A percentile compares a stretch with the other conserved stretches of the same genome.
phyloP scores from a whole-genome alignment of 2,888 invertebrate genomes.

The Diarsia dahlii region DNA sequence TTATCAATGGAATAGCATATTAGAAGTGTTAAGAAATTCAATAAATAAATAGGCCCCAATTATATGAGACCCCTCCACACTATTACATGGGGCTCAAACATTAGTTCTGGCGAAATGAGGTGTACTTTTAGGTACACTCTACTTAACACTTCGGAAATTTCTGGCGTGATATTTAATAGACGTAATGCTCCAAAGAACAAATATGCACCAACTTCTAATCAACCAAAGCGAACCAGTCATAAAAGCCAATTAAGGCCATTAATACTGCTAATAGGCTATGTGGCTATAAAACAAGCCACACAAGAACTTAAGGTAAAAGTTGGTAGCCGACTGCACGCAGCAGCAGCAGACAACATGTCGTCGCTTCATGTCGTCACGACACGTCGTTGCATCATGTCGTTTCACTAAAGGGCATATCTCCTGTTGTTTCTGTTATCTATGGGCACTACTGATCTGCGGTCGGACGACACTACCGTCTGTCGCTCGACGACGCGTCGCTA shows the following conservation, averaged over 20 bases:
- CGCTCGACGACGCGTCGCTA: too few relatives aligned
- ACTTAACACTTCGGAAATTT: background rate
- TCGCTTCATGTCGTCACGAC: too few relatives aligned
- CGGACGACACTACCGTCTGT: too few relatives aligned
- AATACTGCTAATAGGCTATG: constrained; percentile 13
- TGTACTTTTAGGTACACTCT: background rate
- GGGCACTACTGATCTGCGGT: too few relatives aligned
- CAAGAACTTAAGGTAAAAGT: too few relatives aligned
- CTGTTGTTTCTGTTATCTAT: too few relatives aligned
- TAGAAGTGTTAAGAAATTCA: background rate
- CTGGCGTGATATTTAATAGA: too few relatives aligned
- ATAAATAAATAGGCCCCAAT: background rate
- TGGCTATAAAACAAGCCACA: constrained; percentile 22
- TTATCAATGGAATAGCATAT: background rate
- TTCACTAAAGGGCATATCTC: too few relatives aligned
- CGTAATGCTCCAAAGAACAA: background rate
- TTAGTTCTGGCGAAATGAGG: background rate
- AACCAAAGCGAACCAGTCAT: constrained; percentile 18
- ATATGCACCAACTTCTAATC: constrained; percentile 8
- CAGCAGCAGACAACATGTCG: too few relatives aligned
- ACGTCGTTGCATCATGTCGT: too few relatives aligned
- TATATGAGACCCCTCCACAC: too few relatives aligned
- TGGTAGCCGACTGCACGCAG: too few relatives aligned
- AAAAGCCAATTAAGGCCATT: constrained; percentile 19
- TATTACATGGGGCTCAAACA: background rate